These are phyloP conservation scores for Eonycteris spelaea DNA, from an alignment of 2,113 vertebrate genomes.

Conservation along the genomic window DNA sequence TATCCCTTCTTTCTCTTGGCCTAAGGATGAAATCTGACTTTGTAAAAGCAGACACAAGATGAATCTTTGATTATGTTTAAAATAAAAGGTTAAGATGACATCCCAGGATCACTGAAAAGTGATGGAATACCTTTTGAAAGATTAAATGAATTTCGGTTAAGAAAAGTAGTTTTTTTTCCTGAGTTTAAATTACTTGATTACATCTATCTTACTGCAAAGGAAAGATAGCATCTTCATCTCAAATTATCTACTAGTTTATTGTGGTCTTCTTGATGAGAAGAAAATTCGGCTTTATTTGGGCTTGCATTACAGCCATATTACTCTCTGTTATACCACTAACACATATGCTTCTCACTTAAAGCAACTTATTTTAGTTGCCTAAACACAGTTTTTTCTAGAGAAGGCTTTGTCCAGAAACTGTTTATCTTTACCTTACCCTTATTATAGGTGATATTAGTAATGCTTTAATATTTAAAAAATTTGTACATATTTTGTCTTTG, in stretches of 20 bases:
- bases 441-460: background rate
- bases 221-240: background rate
- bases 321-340: background rate
- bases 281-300: background rate
- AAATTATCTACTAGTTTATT: background rate
- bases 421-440: background rate
- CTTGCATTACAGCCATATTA: background rate
- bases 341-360: background rate
- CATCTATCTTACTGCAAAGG: background rate
- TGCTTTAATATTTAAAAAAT: background rate
- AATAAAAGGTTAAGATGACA: background rate
- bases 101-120: background rate
- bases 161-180: background rate
- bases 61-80: background rate
- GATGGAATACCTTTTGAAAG: background rate
- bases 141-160: conserved; percentile 39
- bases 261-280: background rate
- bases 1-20: background rate
- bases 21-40: background rate
- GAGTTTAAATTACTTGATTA: background rate
- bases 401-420: background rate
- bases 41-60: background rate
- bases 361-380: background rate
- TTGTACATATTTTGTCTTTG: background rate
- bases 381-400: background rate